Evolutionary conservation across 2,888 invertebrate species (phyloP).

Genomic region (Cordilura impudica): DNA sequence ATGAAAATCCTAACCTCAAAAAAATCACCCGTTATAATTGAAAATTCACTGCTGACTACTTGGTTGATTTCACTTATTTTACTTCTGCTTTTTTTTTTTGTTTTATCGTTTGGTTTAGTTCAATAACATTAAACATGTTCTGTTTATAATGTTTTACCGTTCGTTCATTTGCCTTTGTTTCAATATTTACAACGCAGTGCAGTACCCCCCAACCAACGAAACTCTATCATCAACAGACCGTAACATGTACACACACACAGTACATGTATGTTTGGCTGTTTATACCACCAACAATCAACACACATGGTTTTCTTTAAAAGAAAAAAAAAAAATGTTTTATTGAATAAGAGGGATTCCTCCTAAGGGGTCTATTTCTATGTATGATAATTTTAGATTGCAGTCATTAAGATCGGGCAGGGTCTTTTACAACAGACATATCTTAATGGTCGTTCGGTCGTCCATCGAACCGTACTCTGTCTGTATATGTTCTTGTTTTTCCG

Average conservation of each 20-base stretch:
- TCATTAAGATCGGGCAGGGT: neutral
- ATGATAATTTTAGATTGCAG: neutral
- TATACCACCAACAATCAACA: neutral
- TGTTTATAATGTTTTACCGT: conserved; percentile 47
- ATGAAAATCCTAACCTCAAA: too few relatives aligned
- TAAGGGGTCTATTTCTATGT: neutral
- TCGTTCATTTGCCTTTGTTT: conserved; percentile 49
- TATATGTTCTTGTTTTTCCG: neutral
- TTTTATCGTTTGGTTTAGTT: neutral
- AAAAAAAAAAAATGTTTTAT: neutral
- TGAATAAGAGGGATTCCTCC: conserved; percentile 2
- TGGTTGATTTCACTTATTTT: neutral
- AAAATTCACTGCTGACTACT: neutral
- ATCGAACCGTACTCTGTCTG: neutral
- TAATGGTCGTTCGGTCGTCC: neutral
- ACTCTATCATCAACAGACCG: conserved; percentile 30
- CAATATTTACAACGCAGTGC: neutral
- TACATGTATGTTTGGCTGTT: too few relatives aligned
- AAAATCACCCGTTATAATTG: neutral
- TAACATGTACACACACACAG: conserved; percentile 6
- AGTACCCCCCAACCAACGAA: neutral
- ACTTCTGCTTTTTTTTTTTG: neutral
- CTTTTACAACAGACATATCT: conserved; percentile 1
- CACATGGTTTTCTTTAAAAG: conserved; percentile 25
- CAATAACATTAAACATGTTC: neutral